These are phyloP conservation scores for Watsonalla cultraria DNA, from an alignment of 2,888 invertebrate species.

Conservation along the genomic window DNA sequence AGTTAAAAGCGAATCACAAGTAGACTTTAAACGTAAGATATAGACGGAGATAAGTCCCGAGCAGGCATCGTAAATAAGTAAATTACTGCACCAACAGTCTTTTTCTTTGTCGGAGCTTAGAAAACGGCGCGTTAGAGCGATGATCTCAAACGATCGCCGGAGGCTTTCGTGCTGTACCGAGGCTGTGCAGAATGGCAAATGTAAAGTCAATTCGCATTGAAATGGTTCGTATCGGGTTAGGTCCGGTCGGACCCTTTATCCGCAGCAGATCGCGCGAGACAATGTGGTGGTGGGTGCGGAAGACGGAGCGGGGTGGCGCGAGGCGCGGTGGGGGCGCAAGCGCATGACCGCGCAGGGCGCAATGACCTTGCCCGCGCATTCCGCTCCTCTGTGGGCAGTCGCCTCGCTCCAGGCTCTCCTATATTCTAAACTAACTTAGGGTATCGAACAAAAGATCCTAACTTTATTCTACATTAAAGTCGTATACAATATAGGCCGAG, in stretches of 20 bases:
- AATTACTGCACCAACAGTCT: conserved; percentile 40
- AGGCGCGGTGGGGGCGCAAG: conserved; percentile 48
- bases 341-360: conserved; percentile 78
- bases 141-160: conserved; percentile 57
- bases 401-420: conserved; percentile 52
- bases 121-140: conserved; percentile 62
- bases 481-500: background rate
- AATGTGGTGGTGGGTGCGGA: conserved; percentile 59
- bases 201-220: conserved; percentile 65
- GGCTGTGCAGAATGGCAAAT: conserved; percentile 45
- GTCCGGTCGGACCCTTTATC: conserved; percentile 68
- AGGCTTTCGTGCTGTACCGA: conserved; percentile 55
- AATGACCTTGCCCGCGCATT: conserved; percentile 77
- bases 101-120: conserved; percentile 54
- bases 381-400: conserved; percentile 65
- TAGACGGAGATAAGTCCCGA: conserved; percentile 46
- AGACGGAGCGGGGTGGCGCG: conserved; percentile 24
- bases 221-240: conserved; percentile 65
- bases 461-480: background rate
- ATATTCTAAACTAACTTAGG: conserved; percentile 41
- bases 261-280: conserved; percentile 70
- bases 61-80: conserved; percentile 62
- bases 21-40: conserved; percentile 36
- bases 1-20: conserved; percentile 17
- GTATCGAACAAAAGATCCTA: conserved; percentile 11